Base-by-base conservation (phyloP, 2,888 invertebrate genomes). In the Phragmatobia fuliginosa region DNA sequence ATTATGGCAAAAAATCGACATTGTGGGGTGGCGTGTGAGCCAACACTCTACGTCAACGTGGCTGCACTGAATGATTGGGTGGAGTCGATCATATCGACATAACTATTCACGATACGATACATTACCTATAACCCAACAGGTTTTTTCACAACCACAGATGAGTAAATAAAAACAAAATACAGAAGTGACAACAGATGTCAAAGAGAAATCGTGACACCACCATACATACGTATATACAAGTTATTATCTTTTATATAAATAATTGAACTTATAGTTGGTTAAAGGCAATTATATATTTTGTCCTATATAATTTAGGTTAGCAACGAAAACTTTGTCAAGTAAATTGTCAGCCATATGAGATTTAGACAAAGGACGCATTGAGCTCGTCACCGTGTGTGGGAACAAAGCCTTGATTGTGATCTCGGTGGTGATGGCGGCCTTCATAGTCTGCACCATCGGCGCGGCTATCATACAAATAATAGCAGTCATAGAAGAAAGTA, bases 1-100 rank as follows among this genome's bases (percentile, higher is more conserved):
- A 28, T 92, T 58, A 89, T 91, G 92, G 78, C 82, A 67, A 87
- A 82, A 74, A 81, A 82, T 83, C 78, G 65, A 64, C 85, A 81
- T 71, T 92, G 93, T 86, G 92, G 87, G 62, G 81, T 80, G 10
- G 74, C 88, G 32, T 93, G 93, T 86, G 91, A 90, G 77, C 92
- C 93, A 63, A 86, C 86, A 62, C 79, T 85, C 31, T 92, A 86
- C 84, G 91, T 88, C 71, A 88, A 85, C 77, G 56, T 92, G 5
- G 91, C 90, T 14, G 78, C 74, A 18, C 41, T 82, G 4, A 70
- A 77, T 4, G 88, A 86, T 75, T 94, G 94, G 94, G 70, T 94
- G 25, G 78, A 85, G 45, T 78, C 81, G 16, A 66, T 88, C 2
- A 31, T 88, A 49, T 33, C 66, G 69, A 73, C 59, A 70, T 83